Evolutionary conservation across 1,140 invertebrate species (phyloP).

Genomic region (Cylas formicarius): DNA sequence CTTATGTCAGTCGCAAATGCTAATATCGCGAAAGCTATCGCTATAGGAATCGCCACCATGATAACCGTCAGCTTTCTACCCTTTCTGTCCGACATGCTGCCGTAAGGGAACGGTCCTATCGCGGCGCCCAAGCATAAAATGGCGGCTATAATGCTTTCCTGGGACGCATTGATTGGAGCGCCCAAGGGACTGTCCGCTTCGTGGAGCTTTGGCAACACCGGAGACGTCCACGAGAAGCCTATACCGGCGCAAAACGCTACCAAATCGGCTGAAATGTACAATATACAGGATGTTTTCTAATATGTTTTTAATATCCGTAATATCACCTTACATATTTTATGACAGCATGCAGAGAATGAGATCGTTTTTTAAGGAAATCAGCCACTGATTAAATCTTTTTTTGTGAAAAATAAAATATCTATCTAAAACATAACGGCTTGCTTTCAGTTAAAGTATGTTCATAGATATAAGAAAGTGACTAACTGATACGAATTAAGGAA

Average conservation of each 20-base stretch:
- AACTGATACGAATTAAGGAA: no score
- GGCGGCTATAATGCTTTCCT: constrained; percentile 73
- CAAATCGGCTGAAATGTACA: constrained; percentile 60
- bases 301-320: no score
- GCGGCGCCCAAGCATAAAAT: constrained; percentile 71
- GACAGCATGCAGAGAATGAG: no score
- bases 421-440: no score
- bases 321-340: no score
- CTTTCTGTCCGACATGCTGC: constrained; percentile 38
- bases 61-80: constrained; percentile 44
- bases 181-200: constrained; percentile 32
- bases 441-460: no score
- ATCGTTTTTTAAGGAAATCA: no score
- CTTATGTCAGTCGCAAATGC: constrained; percentile 37
- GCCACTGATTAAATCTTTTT: no score
- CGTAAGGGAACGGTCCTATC: constrained; percentile 33
- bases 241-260: constrained; percentile 55
- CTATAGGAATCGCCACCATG: constrained; percentile 38
- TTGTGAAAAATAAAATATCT: no score
- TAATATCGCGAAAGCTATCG: constrained; percentile 15
- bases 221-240: constrained; percentile 67
- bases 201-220: constrained; percentile 52
- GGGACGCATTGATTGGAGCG: constrained; percentile 39
- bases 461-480: no score
- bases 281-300: no score